Base-by-base conservation (phyloP, 2,797 vertebrate genomes). In the Crocidura indochinensis region DNA sequence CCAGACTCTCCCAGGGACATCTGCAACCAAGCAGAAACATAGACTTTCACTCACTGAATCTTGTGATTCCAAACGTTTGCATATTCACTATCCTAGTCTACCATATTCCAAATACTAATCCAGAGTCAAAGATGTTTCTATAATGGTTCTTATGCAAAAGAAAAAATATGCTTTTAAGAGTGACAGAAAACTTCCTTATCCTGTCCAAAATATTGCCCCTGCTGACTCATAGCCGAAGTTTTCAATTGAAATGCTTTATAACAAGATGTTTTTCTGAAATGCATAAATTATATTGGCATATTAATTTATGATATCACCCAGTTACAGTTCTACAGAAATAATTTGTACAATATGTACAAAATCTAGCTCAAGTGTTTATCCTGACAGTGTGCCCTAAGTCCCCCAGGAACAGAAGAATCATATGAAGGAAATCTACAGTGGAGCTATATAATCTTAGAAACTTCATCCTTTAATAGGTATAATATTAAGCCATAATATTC, bases 321-420 rank as follows among this genome's bases (percentile, higher is more conserved):
- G 56, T 96, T 97, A 93, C 31, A 95, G 92, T 94, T 94, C 92
- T 92, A 96, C 93, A 92, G 71, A 84, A 93, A 91, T 90, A 93
- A 51, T 31, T 31, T 22, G 96, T 47, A 93, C 84, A 94, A 60
- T n/a, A 88, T 92, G 91, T 96, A 26, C 76, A 95, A 19, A 75
- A 24, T 74, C 87, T 75, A 71, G 56, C 88, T 93, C 76, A 88
- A 95, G 72, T 93, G 80, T 88, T 96, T 64, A 62, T 93, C 72
- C 14, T 92, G 72, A 64, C 74, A 84, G 11, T 17, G 17, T 79
- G 51, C 7, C 88, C 87, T 89, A 53, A 74, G 72, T 81, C 12
- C 11, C 71, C 89, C 51, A 78, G 53, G 5, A 29, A 17, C 0
- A 0, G 83, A 74, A 84, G 84, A 49, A 75, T 26, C 26, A 26